Percentiles rank a stretch among this genome's conserved stretches.
These are phyloP conservation scores for Artibeus lituratus DNA, from an alignment of 2,797 vertebrate species.

Conservation along the genomic window DNA sequence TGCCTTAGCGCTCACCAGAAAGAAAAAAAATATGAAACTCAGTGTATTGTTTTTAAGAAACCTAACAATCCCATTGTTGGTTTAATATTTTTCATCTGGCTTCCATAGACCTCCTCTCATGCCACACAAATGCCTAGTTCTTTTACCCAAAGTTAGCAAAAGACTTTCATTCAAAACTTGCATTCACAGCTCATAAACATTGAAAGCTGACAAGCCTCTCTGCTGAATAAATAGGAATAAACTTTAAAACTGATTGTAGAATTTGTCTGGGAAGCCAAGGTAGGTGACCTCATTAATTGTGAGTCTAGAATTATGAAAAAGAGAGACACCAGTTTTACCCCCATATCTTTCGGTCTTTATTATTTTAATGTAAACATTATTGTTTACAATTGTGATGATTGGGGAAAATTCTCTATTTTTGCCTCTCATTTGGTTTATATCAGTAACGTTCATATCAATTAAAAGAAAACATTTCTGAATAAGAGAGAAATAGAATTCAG, in stretches of 20 bases:
- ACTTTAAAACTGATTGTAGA: background rate
- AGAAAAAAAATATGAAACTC: background rate
- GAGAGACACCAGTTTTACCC: background rate
- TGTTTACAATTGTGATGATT: background rate
- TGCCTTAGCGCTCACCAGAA: background rate
- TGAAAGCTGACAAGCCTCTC: background rate
- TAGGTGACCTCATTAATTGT: background rate
- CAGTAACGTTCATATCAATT: background rate
- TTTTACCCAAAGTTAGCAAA: background rate
- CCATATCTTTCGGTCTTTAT: background rate
- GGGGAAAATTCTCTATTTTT: background rate
- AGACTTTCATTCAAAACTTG: background rate
- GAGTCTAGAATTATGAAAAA: background rate
- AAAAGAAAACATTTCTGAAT: background rate
- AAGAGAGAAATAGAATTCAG: conserved; percentile 3
- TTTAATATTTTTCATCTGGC: background rate
- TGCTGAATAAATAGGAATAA: background rate
- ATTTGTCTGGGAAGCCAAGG: background rate
- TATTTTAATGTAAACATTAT: background rate
- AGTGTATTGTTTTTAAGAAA: background rate
- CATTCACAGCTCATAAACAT: background rate
- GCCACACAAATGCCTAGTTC: background rate
- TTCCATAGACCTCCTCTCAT: background rate
- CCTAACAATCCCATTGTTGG: background rate
- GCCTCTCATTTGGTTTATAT: conserved; percentile 15